A percentile compares a stretch with the other conserved stretches of the same genome.
phyloP scores from a whole-genome alignment of 2,113 vertebrate genomes.

The Onychostoma macrolepis region DNA sequence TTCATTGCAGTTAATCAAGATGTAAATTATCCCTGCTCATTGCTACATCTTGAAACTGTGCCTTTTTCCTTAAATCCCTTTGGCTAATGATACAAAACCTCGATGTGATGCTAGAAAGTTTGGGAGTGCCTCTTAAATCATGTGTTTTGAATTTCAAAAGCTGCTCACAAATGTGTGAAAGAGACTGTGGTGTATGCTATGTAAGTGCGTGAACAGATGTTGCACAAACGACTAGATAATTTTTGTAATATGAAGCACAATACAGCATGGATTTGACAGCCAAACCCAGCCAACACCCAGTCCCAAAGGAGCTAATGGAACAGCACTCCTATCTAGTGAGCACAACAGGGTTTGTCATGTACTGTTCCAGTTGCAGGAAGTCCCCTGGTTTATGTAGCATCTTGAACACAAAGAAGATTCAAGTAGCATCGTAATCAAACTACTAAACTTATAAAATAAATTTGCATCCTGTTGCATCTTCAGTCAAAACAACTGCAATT shows the following conservation, averaged over 20 bases:
- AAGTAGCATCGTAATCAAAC: conserved; percentile 25
- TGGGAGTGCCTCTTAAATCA: conserved; percentile 50
- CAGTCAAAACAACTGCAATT: background rate
- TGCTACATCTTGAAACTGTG: conserved; percentile 29
- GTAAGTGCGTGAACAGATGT: conserved; percentile 43
- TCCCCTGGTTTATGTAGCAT: conserved; percentile 53
- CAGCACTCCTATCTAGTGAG: conserved; percentile 18
- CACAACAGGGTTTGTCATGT: conserved; percentile 29
- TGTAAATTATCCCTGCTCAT: conserved; percentile 18
- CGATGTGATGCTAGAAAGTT: conserved; percentile 5
- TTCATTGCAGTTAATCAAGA: background rate
- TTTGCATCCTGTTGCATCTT: conserved; percentile 17
- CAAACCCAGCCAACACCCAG: conserved; percentile 27
- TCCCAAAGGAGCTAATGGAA: conserved; percentile 19
- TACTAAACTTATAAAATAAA: conserved; percentile 26
- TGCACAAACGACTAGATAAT: conserved; percentile 43
- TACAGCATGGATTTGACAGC: conserved; percentile 24
- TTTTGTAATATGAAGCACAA: conserved; percentile 14
- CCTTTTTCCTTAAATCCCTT: conserved; percentile 22
- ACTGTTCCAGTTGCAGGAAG: conserved; percentile 51
- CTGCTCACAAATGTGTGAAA: conserved; percentile 15
- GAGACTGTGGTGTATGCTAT: conserved; percentile 32
- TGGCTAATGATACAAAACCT: conserved; percentile 31
- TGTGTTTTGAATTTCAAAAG: conserved; percentile 55
- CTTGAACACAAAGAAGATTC: conserved; percentile 36